phyloP scores from a whole-genome alignment of 2,888 invertebrate species.

The Xylota segnis region DNA sequence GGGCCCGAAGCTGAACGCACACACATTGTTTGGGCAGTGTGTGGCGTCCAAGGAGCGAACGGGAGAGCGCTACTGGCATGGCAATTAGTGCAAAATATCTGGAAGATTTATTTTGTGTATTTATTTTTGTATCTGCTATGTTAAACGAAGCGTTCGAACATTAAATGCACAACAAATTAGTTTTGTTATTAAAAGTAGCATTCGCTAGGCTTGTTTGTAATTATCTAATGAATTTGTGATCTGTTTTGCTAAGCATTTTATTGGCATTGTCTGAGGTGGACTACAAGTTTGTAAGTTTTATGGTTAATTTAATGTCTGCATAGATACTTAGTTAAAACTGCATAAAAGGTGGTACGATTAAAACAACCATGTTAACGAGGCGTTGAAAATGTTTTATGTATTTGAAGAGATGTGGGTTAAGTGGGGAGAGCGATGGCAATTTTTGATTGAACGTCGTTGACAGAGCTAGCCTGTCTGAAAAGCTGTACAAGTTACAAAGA shows the following conservation, averaged over 20 bases:
- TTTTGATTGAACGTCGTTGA: not conserved
- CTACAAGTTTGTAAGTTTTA: conserved; percentile 23
- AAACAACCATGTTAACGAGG: not conserved
- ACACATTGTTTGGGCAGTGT: not conserved
- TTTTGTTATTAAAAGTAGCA: conserved; percentile 64
- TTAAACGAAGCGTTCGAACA: conserved; percentile 62
- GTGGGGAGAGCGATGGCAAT: not conserved
- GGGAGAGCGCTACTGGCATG: conserved; percentile 24
- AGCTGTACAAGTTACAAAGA: too few relatives aligned
- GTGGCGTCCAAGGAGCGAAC: not conserved
- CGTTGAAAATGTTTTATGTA: not conserved
- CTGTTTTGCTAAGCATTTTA: conserved; percentile 57
- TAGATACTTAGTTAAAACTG: not conserved
- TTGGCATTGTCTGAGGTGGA: conserved; percentile 10
- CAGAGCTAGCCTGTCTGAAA: too few relatives aligned
- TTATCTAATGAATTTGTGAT: conserved; percentile 69
- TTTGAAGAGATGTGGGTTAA: not conserved
- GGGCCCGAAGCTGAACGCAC: not conserved
- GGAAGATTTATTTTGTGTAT: conserved; percentile 60
- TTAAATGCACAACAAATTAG: conserved; percentile 70
- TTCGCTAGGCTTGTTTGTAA: conserved; percentile 43
- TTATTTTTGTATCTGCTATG: conserved; percentile 56
- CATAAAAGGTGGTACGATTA: not conserved
- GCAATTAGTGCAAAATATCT: conserved; percentile 72
- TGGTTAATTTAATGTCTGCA: conserved; percentile 20